A percentile compares a stretch with the other conserved stretches of the same genome.
Evolutionary conservation across 2,797 vertebrate species (phyloP).

Genomic region (Xiphophorus birchmanni): DNA sequence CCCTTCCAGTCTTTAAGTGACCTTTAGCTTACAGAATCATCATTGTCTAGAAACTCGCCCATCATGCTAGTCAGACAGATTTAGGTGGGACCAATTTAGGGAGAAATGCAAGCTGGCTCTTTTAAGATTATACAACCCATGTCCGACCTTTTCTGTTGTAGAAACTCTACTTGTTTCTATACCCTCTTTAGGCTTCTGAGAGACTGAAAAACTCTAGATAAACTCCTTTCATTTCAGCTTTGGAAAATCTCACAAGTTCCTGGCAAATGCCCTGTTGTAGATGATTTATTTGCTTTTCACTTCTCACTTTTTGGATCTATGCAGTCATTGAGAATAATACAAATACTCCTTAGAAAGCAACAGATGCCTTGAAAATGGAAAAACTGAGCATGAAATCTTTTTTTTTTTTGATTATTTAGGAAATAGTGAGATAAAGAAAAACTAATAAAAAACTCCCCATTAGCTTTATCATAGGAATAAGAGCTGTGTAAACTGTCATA

Average conservation of each 20-base stretch:
- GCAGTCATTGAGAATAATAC: not conserved
- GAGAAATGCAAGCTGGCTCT: not conserved
- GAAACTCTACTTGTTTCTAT: not conserved
- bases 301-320: not conserved
- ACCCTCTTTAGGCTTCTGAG: not conserved
- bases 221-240: not conserved
- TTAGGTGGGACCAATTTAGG: not conserved
- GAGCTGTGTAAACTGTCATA: not conserved
- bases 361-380: not conserved
- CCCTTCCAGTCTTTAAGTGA: not conserved
- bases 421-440: not conserved
- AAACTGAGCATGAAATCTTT: not conserved
- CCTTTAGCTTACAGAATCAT: not conserved
- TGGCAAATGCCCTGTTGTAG: not conserved
- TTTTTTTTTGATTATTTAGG: no score
- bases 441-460: no score
- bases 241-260: not conserved
- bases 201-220: not conserved
- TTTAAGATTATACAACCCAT: not conserved
- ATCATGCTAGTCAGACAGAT: not conserved
- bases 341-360: not conserved
- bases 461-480: not conserved
- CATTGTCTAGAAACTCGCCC: not conserved
- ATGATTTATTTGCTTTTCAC: not conserved
- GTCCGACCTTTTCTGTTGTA: not conserved